A percentile compares a stretch with the other conserved stretches of the same genome.
Evolutionary conservation across 1,140 invertebrate species (phyloP).

Genomic region (Lucilia sericata): DNA sequence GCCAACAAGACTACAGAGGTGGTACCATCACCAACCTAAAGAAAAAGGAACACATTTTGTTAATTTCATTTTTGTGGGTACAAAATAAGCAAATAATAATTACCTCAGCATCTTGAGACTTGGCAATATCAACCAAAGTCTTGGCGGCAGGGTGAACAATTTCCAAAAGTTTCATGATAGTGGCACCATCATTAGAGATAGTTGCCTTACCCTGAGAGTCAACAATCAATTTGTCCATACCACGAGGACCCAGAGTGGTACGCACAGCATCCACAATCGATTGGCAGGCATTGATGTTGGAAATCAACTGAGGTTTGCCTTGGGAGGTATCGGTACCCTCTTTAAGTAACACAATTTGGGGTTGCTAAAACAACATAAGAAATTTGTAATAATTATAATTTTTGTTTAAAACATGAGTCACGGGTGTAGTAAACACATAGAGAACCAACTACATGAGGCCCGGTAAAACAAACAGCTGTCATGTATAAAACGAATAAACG

Average conservation of each 20-base stretch:
- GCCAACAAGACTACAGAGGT: slow-evolving; percentile 96
- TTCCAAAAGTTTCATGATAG: slow-evolving; percentile 97
- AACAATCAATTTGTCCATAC: slow-evolving; percentile 99
- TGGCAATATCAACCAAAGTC: slow-evolving; percentile 98
- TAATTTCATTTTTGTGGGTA: background rate
- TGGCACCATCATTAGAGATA: slow-evolving; percentile 99
- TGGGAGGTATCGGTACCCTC: slow-evolving; percentile 98
- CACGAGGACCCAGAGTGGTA: slow-evolving; percentile 97
- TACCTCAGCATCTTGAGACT: slow-evolving; percentile 99
- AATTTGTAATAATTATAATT: background rate
- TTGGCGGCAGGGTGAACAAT: slow-evolving; percentile 98
- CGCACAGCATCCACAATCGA: slow-evolving; percentile 93
- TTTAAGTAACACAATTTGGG: slow-evolving; percentile 97
- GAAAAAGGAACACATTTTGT: slow-evolving; percentile 48
- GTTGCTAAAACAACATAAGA: slow-evolving; percentile 79
- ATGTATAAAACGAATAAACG: background rate
- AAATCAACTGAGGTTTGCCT: slow-evolving; percentile 95
- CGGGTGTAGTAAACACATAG: slow-evolving; percentile 16
- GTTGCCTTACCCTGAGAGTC: slow-evolving; percentile 89
- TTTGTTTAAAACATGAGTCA: slow-evolving; percentile 3
- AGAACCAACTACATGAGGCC: slow-evolving; percentile 26
- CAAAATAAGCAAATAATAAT: slow-evolving; percentile 48
- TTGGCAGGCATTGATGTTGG: slow-evolving; percentile 99
- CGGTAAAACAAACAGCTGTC: slow-evolving; percentile 21
- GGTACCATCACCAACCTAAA: slow-evolving; percentile 96